These are phyloP conservation scores for Trichoplusia ni DNA, from an alignment of 1,140 invertebrate genomes.

Conservation along the genomic window DNA sequence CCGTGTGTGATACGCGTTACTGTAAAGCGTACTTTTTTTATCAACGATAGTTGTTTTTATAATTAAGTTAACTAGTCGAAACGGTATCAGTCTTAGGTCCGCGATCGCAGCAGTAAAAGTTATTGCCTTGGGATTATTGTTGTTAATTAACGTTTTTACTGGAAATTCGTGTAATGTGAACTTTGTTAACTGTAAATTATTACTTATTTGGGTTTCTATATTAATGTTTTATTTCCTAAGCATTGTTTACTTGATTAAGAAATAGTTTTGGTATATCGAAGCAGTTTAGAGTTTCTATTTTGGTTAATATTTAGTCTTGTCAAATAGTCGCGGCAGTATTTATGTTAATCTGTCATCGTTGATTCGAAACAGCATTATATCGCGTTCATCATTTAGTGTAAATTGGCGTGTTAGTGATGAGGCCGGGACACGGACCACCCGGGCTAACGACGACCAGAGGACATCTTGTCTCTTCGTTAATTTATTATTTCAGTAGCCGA, in stretches of 20 bases:
- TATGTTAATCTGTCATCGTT: constrained; percentile 5
- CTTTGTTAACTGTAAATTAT: background rate
- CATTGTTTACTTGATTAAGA: too few species aligned
- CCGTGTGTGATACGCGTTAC: constrained; percentile 17
- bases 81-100: constrained; percentile 3
- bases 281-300: background rate
- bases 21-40: constrained; percentile 17
- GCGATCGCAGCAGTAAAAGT: constrained; percentile 16
- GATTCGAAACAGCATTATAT: constrained; percentile 23
- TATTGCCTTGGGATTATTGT: background rate
- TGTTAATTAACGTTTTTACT: background rate
- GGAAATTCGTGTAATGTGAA: background rate
- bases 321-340: background rate
- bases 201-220: too few species aligned
- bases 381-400: constrained; percentile 41
- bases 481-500: constrained; percentile 78
- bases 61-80: constrained; percentile 8
- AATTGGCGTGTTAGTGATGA: constrained; percentile 43
- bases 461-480: constrained; percentile 67
- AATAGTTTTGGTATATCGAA: background rate
- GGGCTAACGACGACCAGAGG: constrained; percentile 61
- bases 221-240: too few species aligned
- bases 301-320: background rate
- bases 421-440: constrained; percentile 61
- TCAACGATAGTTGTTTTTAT: constrained; percentile 11